A percentile compares a stretch with the other conserved stretches of the same genome.
These are phyloP conservation scores for Octodonta nipae DNA, from an alignment of 2,888 invertebrate species.

Conservation along the genomic window DNA sequence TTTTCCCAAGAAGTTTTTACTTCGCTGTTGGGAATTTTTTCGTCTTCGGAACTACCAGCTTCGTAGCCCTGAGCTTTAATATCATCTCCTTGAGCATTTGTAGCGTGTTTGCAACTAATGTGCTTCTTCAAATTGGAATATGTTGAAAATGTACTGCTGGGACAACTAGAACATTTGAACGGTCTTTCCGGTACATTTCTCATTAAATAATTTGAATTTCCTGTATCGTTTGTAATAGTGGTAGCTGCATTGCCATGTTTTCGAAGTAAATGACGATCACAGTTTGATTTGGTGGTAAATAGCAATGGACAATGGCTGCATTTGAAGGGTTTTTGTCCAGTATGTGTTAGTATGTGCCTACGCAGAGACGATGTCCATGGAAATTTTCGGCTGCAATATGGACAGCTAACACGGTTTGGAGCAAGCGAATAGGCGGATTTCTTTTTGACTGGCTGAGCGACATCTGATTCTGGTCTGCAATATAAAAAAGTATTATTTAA, in stretches of 20 bases:
- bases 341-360: slow-evolving; percentile 90
- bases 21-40: slow-evolving; percentile 31
- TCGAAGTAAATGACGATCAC: slow-evolving; percentile 82
- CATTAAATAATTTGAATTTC: slow-evolving; percentile 35
- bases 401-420: slow-evolving; percentile 85
- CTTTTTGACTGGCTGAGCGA: slow-evolving; percentile 53
- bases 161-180: slow-evolving; percentile 67
- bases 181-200: slow-evolving; percentile 63
- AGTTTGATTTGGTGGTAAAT: slow-evolving; percentile 94
- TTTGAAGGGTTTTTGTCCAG: slow-evolving; percentile 91
- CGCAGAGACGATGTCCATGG: slow-evolving; percentile 93
- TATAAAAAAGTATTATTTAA: no score
- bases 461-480: slow-evolving; percentile 59
- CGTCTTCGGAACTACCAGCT: slow-evolving; percentile 35
- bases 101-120: slow-evolving; percentile 55
- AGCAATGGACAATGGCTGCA: slow-evolving; percentile 85
- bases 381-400: slow-evolving; percentile 85
- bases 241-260: slow-evolving; percentile 58
- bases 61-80: slow-evolving; percentile 34
- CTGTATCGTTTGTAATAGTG: slow-evolving; percentile 28
- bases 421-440: slow-evolving; percentile 91
- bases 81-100: slow-evolving; percentile 34
- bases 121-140: slow-evolving; percentile 68
- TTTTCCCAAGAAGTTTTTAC: slow-evolving; percentile 26
- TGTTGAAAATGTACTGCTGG: slow-evolving; percentile 70